Conservation (phyloP, 2,797 vertebrate species). For the Cirrhinus molitorella region DNA sequence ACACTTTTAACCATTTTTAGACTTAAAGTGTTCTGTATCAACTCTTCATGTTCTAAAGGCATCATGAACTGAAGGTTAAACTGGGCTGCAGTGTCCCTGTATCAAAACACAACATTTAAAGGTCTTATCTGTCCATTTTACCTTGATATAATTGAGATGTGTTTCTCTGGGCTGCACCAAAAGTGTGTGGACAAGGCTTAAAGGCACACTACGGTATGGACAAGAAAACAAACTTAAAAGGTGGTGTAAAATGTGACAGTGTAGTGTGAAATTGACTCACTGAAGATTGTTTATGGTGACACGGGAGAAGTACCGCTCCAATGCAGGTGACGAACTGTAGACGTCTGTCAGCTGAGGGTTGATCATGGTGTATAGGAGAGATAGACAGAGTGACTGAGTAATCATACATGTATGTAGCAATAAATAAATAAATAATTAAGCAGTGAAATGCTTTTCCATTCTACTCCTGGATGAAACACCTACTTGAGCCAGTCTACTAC, state of each 20-base stretch:
- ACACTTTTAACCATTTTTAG: slow-evolving; percentile 52
- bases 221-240: neutral
- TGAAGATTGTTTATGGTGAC: slow-evolving; percentile 11
- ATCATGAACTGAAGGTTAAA: slow-evolving; percentile 52
- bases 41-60: slow-evolving; percentile 46
- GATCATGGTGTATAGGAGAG: neutral
- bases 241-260: neutral
- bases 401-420: neutral
- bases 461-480: neutral
- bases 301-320: slow-evolving; percentile 36
- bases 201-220: neutral
- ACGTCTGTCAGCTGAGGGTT: slow-evolving; percentile 16
- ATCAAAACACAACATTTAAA: slow-evolving; percentile 13
- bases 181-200: neutral
- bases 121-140: neutral
- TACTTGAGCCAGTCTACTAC: neutral
- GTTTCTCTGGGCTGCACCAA: neutral
- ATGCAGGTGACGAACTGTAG: slow-evolving; percentile 40
- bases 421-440: neutral
- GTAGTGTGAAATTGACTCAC: slow-evolving; percentile 12
- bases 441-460: neutral
- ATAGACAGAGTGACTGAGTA: neutral
- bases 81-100: neutral
- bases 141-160: neutral
- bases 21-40: slow-evolving; percentile 41